Base-by-base conservation (phyloP, 2,888 invertebrate species). In the Macroteleia sp. region DNA sequence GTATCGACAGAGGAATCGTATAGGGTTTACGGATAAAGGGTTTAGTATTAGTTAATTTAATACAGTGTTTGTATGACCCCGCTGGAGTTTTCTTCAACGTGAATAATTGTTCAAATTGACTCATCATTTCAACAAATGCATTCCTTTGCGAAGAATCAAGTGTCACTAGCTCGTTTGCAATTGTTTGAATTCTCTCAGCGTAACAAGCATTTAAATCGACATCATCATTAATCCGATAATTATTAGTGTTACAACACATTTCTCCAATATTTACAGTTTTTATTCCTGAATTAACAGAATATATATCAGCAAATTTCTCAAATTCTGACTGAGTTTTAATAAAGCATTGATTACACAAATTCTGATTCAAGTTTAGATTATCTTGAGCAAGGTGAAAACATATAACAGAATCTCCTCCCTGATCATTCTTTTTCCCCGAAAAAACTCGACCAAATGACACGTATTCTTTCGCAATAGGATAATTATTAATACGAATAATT, bases 1-100 rank as follows among this genome's bases (percentile, higher is more conserved):
- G 56, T 8, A 82, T 52, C 5, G 83, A 73, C 28, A 85, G 77
- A 3, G 87, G 86, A 6, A 88, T 78, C 0, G 89, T 83, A 69
- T 90, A 88, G 1, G 44, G 70, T 36, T 46, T 61, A 3, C 20
- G 22, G 1, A 79, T 46, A 62, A 83, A 86, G 10, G 81, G 82
- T n/a, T 75, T 77, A 3, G 76, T 71, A 28, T 80, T 78, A 3
- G 46, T 46, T 39, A 87, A 62, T 12, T 79, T 62, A 8, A 86
- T 82, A n/a, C 66, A 28, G 70, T 85, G 85, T 28, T 73, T 25
- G 32, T 73, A 73, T 3, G n/a, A 32, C 25, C 61, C 61, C 1
- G 61, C 61, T 1, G 61, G 61, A 22, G 9, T 17, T 34, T 34
- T 36, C 12, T 46, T 61, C 17, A 34, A 10, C 17, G 46, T 17